phyloP scores from a whole-genome alignment of 2,113 vertebrate genomes.

The Brevimyrus niger region DNA sequence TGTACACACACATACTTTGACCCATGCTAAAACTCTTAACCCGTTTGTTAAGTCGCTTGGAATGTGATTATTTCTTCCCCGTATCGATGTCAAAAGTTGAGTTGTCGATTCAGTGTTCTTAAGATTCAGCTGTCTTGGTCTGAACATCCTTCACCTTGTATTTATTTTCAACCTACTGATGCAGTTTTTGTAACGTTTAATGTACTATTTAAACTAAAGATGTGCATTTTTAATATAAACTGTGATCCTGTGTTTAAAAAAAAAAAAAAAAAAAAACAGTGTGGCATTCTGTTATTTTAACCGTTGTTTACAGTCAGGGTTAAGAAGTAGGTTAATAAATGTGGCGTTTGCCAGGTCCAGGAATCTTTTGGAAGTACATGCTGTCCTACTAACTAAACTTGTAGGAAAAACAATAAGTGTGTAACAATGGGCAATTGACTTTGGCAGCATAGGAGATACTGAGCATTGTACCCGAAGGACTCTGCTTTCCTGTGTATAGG shows the following conservation, averaged over 20 bases:
- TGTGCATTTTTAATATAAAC: slow-evolving; percentile 68
- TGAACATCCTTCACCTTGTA: slow-evolving; percentile 47
- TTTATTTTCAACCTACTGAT: slow-evolving; percentile 61
- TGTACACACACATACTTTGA: slow-evolving; percentile 43
- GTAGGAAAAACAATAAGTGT: neutral
- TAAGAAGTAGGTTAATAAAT: neutral
- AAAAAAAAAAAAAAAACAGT: neutral
- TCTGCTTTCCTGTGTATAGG: neutral
- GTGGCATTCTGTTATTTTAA: slow-evolving; percentile 19
- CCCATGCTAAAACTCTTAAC: slow-evolving; percentile 32
- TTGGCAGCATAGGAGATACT: neutral
- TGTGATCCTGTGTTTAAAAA: slow-evolving; percentile 60
- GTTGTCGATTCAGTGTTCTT: slow-evolving; percentile 51
- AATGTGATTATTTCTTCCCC: slow-evolving; percentile 54
- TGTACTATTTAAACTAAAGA: slow-evolving; percentile 57
- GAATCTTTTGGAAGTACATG: neutral
- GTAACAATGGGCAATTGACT: neutral
- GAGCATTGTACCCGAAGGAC: neutral
- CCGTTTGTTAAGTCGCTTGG: slow-evolving; percentile 45
- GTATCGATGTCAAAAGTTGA: slow-evolving; percentile 67
- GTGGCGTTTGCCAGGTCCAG: neutral
- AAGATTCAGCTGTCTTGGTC: slow-evolving; percentile 50
- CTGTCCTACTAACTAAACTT: neutral
- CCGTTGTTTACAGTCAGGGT: slow-evolving; percentile 12
- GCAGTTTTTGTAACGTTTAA: slow-evolving; percentile 53